Base-by-base conservation (phyloP, 2,888 invertebrate species). In the Sialis lutaria region DNA sequence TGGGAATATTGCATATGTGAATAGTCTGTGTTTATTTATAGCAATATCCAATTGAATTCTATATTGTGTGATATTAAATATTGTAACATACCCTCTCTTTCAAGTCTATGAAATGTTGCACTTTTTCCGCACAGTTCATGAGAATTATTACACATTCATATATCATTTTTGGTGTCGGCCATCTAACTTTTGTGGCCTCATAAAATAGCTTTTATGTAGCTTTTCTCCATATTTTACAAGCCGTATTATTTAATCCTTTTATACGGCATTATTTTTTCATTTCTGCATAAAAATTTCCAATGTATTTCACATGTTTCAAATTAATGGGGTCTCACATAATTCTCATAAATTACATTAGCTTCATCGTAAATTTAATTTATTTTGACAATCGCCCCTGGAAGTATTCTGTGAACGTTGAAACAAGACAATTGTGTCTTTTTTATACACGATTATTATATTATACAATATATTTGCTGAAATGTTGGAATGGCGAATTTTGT, bases 191-290 rank as follows among this genome's bases (percentile, higher is more conserved):
- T 53, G 53, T 55, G 52, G 54, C 54, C 53, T 43, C 55, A 53
- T 56, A 56, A 56, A 56, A 54, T 52, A 48, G 52, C 51, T 53
- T 53, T 56, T 56, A 55, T 55, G 51, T 34, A 30, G 35, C 35
- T 32, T 53, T 53, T 55, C 54, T 53, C 53, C 53, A 53, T 56
- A 54, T 56, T 56, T 51, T 55, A 55, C 52, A 51, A 50, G 51
- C 54, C 53, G 53, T 55, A 54, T 55, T 55, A 55, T 55, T 54
- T 55, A 55, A 56, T 56, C 54, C 53, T 54, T 54, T 42, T 40
- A 37, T 39, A 41, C 35, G 33, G 45, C 37, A 45, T 45, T 37
- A 45, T 55, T 54, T 54, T 55, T 51, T 53, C 52, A 51, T 53
- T 51, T 52, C 52, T 45, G 45, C 45, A 32, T 40, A 45, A 40